Base-by-base conservation (phyloP, 2,888 invertebrate species). In the Lochmaea capreae region DNA sequence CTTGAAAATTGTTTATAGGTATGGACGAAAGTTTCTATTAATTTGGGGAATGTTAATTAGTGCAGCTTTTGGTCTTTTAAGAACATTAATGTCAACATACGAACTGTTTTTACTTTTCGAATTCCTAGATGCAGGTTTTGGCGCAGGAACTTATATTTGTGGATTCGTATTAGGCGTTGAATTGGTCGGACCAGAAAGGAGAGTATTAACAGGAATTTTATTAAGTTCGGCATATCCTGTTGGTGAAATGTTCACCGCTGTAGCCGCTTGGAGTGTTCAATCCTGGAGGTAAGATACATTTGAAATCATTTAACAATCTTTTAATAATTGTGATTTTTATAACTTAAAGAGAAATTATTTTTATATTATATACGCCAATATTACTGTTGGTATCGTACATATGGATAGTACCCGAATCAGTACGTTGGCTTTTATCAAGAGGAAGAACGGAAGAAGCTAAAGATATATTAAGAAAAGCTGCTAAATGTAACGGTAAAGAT, bases 111-210 rank as follows among this genome's bases (percentile, higher is more conserved):
- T 93, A 43, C 82, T 89, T 0, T 90, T 94, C 39, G 94, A 95
- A 85, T 92, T 94, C 69, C 81, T 94, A 3, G 94, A 94, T 83
- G 92, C 94, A 0, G 86, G 91, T 1, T 88, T 92, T 18, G 92
- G 92, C 0, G 91, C 93, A 22, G 93, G 93, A 0, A 90, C 93
- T 12, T 95, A 91, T 82, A 91, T 92, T 5, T 92, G 93, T 1
- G 92, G 92, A 73, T 94, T 93, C 84, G 92, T 95, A 80, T 87
- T 93, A 74, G 94, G 91, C 43, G 89, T 95, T 78, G 95, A 96
- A 85, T 89, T 95, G 86, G 92, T 95, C 39, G 94, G 94, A 0
- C 93, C 93, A 11, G 90, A 91, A 75, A 91, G 92, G 67, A 89
- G 95, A 52, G 93, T 94, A 22, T 85, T 94, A 54, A 93, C 92